Evolutionary conservation across 2,113 vertebrate species (phyloP).

Genomic region (Sander vitreus): DNA sequence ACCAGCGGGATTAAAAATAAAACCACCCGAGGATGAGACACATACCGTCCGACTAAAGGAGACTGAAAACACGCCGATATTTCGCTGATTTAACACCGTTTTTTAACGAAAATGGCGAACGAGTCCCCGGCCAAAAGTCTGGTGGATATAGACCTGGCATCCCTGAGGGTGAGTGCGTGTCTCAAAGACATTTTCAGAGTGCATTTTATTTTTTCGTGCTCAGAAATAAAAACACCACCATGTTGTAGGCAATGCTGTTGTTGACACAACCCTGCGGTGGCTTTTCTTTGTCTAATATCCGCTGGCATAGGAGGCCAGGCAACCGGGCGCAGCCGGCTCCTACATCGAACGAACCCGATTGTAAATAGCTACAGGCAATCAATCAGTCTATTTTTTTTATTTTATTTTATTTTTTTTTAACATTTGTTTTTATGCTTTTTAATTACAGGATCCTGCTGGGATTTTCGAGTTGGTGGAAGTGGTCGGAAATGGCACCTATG

Average conservation of each 20-base stretch:
- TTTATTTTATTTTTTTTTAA: background rate
- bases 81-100: conserved; percentile 64
- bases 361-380: conserved; percentile 12
- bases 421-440: conserved; percentile 1
- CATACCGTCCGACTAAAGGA: conserved; percentile 63
- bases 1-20: conserved; percentile 34
- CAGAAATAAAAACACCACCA: background rate
- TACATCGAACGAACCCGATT: conserved; percentile 46
- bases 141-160: conserved; percentile 95
- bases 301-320: conserved; percentile 59
- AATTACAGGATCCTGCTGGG: conserved; percentile 89
- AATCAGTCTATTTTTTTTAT: background rate
- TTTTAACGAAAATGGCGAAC: conserved; percentile 93
- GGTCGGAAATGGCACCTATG: conserved; percentile 92
- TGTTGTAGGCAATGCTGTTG: background rate
- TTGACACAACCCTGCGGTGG: conserved; percentile 52
- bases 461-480: conserved; percentile 93
- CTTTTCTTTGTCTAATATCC: conserved; percentile 79
- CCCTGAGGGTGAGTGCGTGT: conserved; percentile 89
- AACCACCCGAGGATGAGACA: conserved; percentile 65
- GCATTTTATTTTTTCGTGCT: accelerated
- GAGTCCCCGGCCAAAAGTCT: conserved; percentile 96
- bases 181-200: background rate
- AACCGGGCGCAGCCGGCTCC: conserved; percentile 67
- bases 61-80: conserved; percentile 30